phyloP scores from a whole-genome alignment of 2,113 vertebrate species.

The Hypocryptadius cinnamomeus region DNA sequence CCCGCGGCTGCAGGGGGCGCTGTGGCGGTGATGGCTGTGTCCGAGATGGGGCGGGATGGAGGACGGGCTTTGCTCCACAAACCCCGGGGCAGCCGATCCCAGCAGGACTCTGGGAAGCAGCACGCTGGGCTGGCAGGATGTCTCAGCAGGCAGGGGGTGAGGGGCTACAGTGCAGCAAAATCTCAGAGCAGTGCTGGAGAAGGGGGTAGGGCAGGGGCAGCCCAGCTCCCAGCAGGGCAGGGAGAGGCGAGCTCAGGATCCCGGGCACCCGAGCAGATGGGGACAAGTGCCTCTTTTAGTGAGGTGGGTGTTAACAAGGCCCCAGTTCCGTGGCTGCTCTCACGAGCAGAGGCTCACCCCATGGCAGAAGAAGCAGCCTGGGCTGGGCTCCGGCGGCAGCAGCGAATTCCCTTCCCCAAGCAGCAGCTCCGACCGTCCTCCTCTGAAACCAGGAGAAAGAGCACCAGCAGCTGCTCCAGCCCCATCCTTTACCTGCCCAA shows the following conservation, averaged over 20 bases:
- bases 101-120: rapidly evolving
- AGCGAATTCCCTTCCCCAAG: neutral
- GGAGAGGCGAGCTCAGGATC: neutral
- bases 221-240: neutral
- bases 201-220: rapidly evolving
- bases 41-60: neutral
- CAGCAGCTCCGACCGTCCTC: neutral
- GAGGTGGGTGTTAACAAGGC: neutral
- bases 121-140: no score
- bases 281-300: neutral
- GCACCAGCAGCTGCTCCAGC: neutral
- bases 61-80: no score
- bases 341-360: neutral
- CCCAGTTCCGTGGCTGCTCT: neutral
- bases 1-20: neutral
- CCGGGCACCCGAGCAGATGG: neutral
- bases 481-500: no score
- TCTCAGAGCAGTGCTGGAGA: neutral
- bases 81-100: neutral
- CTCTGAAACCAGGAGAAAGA: neutral
- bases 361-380: neutral
- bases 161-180: neutral
- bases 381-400: neutral
- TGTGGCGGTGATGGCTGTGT: no score
- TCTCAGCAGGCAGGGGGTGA: neutral